phyloP scores from a whole-genome alignment of 2,888 invertebrate genomes.

The Stenichneumon culpator region DNA sequence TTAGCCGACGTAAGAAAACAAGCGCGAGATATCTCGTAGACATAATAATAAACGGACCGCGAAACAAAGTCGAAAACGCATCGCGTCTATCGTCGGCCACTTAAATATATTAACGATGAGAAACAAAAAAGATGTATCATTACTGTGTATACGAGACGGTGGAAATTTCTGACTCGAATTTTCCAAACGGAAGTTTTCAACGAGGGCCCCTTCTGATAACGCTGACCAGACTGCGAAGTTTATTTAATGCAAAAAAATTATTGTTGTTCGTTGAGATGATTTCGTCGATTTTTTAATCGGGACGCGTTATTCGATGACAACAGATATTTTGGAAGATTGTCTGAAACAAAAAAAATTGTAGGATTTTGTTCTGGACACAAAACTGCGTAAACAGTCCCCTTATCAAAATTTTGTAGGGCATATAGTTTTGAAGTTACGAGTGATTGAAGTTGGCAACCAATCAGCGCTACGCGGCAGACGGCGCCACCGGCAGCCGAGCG shows the following conservation, averaged over 20 bases:
- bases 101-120: constrained; percentile 4
- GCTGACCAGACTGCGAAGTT: not conserved
- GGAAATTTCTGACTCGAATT: not conserved
- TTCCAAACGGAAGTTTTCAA: not conserved
- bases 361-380: not conserved
- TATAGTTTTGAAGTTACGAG: not conserved
- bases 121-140: constrained; percentile 2
- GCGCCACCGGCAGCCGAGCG: not conserved
- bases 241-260: not conserved
- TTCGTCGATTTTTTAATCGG: not conserved
- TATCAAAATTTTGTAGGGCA: not conserved
- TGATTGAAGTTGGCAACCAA: not conserved
- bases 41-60: not conserved
- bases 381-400: not conserved
- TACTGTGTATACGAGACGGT: constrained; percentile 20
- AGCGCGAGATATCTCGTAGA: constrained; percentile 29
- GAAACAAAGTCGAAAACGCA: not conserved
- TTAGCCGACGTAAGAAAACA: constrained; percentile 19
- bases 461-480: not conserved
- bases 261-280: not conserved
- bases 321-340: not conserved
- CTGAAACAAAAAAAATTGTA: not conserved
- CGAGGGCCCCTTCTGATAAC: not conserved
- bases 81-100: not conserved
- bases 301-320: not conserved